Base-by-base conservation (phyloP, 2,888 invertebrate species). In the Neuroscelio doddi region DNA sequence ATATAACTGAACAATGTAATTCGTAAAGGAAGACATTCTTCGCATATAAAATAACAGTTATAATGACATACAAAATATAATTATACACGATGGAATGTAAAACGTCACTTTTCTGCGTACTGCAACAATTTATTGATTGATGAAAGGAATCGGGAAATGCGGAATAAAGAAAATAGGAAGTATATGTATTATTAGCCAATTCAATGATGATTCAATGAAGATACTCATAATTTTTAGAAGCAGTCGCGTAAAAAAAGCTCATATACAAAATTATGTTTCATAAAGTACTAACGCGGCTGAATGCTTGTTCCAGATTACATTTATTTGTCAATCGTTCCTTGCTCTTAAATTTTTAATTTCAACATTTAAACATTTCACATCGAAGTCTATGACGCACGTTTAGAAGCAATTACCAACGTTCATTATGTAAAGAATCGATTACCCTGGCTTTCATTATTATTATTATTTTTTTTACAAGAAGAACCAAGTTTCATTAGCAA, bases 121-220 rank as follows among this genome's bases (percentile, higher is more conserved):
- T n/a, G n/a, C n/a, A n/a, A n/a, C n/a, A n/a, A n/a, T 46, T 49
- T 52, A 47, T 52, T 56, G 56, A 63, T 63, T 50, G 51, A 47
- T 46, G 34, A 57, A 47, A 64, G 57, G 52, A 57, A 64, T 52
- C 57, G 57, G 57, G 57, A 52, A 64, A 21, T 3, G 63, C 52
- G 44, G 1, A 17, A 52, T 41, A 36, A 44, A 27, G 46, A 46
- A 52, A 64, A 64, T 42, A 47, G 44, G 57, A 57, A 57, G 52
- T 47, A 21, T 39, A 52, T 57, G 55, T 56, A 64, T 57, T 46
- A 57, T 47, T 26, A 27, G 42, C 24, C 49, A 57, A 5, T 21
- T 5, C 21, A 21, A 44, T 27, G 29, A n/a, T n/a, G n/a, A n/a
- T n/a, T n/a, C n/a, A n/a, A n/a, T n/a, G n/a, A n/a, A n/a, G n/a